Evolutionary conservation across 2,113 vertebrate species (phyloP).

Genomic region (Merops nubicus): DNA sequence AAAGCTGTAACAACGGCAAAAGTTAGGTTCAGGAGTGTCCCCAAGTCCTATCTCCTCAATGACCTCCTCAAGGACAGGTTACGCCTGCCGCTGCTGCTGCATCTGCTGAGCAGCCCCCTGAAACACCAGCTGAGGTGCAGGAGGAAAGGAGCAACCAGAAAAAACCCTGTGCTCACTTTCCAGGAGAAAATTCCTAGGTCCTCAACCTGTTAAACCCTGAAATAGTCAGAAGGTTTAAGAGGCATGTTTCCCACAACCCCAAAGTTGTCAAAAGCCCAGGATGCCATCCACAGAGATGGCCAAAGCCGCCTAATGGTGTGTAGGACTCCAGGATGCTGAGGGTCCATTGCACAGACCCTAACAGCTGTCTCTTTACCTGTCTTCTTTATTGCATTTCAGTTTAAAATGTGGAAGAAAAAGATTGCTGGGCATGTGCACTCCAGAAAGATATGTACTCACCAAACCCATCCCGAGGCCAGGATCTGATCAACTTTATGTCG

Average conservation of each 20-base stretch:
- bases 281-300: neutral
- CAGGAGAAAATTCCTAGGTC: neutral
- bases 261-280: neutral
- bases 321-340: neutral
- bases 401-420: neutral
- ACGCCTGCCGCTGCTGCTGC: neutral
- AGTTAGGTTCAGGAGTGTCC: neutral
- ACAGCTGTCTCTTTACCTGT: neutral
- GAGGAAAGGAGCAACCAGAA: neutral
- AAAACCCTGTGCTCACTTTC: neutral
- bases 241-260: neutral
- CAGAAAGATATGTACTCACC: neutral
- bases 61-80: neutral
- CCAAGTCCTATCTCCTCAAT: too few relatives aligned
- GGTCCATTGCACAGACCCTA: neutral
- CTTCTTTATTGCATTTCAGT: neutral
- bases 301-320: neutral
- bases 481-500: neutral
- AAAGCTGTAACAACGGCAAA: neutral
- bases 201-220: neutral
- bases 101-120: neutral
- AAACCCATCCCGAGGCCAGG: rapidly evolving
- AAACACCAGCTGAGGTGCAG: neutral
- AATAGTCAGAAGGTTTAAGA: neutral
- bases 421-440: neutral